Base-by-base conservation (phyloP, 1,140 invertebrate genomes). In the Eumaeus atala region DNA sequence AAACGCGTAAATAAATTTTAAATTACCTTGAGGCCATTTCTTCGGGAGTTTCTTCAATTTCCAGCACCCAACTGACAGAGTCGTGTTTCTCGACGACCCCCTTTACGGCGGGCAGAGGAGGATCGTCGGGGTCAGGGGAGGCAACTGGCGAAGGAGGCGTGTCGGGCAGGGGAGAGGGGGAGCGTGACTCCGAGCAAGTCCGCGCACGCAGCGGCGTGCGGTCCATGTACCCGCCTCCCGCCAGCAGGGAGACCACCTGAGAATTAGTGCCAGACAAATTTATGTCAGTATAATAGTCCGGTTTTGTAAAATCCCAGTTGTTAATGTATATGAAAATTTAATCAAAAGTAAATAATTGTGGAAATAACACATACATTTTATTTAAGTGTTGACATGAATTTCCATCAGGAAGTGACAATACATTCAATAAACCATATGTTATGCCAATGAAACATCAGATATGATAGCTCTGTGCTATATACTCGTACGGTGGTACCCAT, bases 31-130 rank as follows among this genome's bases (percentile, higher is more conserved):
- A 87, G 5, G 90, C 90, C 10, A 90, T 87, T 55, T 91, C 90
- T 59, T 94, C 91, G 0, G 92, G 90, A 6, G 90, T 89, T 63
- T 95, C 93, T 62, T 88, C 89, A 59, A 95, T 92, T 67, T 95
- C 93, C 9, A 95, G 78, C 3, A 95, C 93, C 91, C 93, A 96
- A 55, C 93, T 94, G 10, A 95, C 93, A 0, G 94, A 95, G 70
- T 94, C 94, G 40, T 91, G 92, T 69, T 95, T 95, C 70, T 95
- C 92, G 3, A 95, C 93, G 40, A 96, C 91, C 11, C 91, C 93
- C 72, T 95, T 94, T 16, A 95, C 91, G 69, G 93, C 88, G 11
- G 92, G 91, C 9, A 89, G 90, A 48, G 88, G 91, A 0, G 79
- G 77, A 4, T 71, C 57, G 59, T 74, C 70, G n/a, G 78, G 76